These are phyloP conservation scores for Psophia crepitans DNA, from an alignment of 2,113 vertebrate genomes.

Conservation along the genomic window DNA sequence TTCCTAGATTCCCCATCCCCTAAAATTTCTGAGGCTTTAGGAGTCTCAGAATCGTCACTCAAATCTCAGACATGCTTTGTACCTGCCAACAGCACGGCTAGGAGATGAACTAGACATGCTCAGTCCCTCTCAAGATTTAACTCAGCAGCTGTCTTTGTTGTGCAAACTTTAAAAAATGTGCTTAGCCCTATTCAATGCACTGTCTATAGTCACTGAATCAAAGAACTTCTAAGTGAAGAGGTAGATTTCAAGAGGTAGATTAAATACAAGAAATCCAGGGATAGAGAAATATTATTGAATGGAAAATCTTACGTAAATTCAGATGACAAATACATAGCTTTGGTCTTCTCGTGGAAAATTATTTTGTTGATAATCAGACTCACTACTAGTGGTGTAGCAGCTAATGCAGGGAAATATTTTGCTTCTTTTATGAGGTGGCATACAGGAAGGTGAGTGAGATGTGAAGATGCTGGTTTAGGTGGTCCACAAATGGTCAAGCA, in stretches of 20 bases:
- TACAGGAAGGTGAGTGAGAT: not conserved
- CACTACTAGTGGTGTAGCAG: not conserved
- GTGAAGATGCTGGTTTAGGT: not conserved
- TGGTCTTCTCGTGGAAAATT: not conserved
- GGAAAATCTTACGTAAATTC: not conserved
- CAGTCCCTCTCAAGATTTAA: not conserved
- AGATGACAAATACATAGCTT: not conserved
- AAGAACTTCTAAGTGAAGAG: not conserved
- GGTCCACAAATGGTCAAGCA: not conserved
- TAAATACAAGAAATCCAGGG: not conserved
- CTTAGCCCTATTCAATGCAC: not conserved
- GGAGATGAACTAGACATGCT: not conserved
- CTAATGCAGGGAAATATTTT: not conserved
- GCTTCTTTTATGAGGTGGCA: not conserved
- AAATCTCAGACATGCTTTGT: not conserved
- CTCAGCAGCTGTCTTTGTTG: not conserved
- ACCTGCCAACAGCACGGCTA: not conserved
- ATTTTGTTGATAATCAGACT: not conserved
- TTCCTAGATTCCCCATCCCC: not conserved
- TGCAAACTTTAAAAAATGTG: not conserved
- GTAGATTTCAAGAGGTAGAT: not conserved
- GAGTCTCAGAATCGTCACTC: not conserved
- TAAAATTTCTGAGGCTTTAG: not conserved
- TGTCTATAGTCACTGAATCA: not conserved
- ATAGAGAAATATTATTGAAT: not conserved